A percentile compares a stretch with the other conserved stretches of the same genome.
Conservation (phyloP, 2,888 invertebrate species). For the Deroplatys truncata region DNA sequence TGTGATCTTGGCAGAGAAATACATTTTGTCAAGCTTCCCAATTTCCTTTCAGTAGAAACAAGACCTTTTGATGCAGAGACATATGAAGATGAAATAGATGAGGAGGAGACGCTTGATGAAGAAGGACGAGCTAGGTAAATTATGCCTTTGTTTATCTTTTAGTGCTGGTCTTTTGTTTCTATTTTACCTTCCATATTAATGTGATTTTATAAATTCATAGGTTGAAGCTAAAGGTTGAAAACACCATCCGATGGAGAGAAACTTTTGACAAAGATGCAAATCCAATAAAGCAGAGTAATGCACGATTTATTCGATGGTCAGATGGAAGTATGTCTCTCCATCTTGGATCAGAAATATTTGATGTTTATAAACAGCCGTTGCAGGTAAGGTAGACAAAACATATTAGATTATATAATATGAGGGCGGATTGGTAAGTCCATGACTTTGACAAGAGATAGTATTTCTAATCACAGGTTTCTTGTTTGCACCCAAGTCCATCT, state of each 20-base stretch:
- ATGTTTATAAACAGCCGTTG: conserved; percentile 90
- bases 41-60: conserved; percentile 96
- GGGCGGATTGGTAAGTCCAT: too few relatives aligned
- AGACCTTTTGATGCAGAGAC: conserved; percentile 91
- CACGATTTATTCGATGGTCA: conserved; percentile 93
- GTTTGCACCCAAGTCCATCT: too few relatives aligned
- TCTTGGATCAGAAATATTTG: conserved; percentile 95
- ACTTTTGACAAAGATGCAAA: conserved; percentile 77
- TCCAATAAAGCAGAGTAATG: conserved; percentile 85
- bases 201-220: conserved; percentile 46
- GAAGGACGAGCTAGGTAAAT: conserved; percentile 83
- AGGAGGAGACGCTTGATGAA: conserved; percentile 95
- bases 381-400: conserved; percentile 49
- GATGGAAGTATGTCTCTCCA: conserved; percentile 97
- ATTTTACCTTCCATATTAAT: background rate
- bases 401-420: too few relatives aligned
- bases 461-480: too few relatives aligned
- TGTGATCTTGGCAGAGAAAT: conserved; percentile 89
- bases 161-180: background rate
- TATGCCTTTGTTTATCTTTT: background rate
- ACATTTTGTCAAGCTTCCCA: conserved; percentile 95
- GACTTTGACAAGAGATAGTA: too few relatives aligned
- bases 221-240: conserved; percentile 90
- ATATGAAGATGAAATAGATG: conserved; percentile 98
- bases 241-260: conserved; percentile 94